Evolutionary conservation across 2,113 vertebrate species (phyloP), one percentile per base, ranked within the genome.

Genomic region (Neopipo cinnamomea): DNA sequence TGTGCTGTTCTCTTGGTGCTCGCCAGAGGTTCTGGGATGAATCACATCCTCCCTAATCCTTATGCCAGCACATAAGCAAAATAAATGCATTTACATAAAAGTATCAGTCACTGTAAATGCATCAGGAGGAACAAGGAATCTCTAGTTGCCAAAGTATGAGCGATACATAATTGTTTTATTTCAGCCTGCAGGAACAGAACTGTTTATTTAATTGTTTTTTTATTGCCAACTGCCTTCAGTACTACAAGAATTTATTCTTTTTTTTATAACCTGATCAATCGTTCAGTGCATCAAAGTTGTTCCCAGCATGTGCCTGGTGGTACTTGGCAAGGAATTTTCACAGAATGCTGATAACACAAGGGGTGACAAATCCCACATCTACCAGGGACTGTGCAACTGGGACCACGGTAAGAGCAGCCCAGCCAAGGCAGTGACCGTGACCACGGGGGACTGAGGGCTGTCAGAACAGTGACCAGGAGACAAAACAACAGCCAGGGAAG

Each of bases 1-100:
- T 27, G 30, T 16, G 3, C 71, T 76, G 44, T 67, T 35, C 73
- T 49, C 37, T 62, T 28, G 49, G 27, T 21, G 65, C 76, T 78
- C 7, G 22, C 81, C 23, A n/a, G 46, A 78, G 80, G 68, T 27
- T 79, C 68, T 37, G 75, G 3, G 11, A 15, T 56, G 80, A 94
- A 89, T 81, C 83, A 81, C 79, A 65, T 5, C 88, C 67, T 71
- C 52, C 12, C 79, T 56, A 25, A 84, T 74, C 59, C 30, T 86
- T 49, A 14, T 31, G 35, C 78, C 56, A 63, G 61, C 0, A 0
- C 28, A 28, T 23, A 84, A 91, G 86, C 46, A 66, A 83, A 85
- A 74, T 63, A 65, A 84, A 28, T 35, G 8, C 56, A 82, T 85
- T 89, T 93, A 93, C 90, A 85, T 81, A 12, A 89, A 93, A 81